These are phyloP conservation scores for Anthopleura sola DNA, from an alignment of 64 coral and sea anemone genomes.

Conservation along the genomic window DNA sequence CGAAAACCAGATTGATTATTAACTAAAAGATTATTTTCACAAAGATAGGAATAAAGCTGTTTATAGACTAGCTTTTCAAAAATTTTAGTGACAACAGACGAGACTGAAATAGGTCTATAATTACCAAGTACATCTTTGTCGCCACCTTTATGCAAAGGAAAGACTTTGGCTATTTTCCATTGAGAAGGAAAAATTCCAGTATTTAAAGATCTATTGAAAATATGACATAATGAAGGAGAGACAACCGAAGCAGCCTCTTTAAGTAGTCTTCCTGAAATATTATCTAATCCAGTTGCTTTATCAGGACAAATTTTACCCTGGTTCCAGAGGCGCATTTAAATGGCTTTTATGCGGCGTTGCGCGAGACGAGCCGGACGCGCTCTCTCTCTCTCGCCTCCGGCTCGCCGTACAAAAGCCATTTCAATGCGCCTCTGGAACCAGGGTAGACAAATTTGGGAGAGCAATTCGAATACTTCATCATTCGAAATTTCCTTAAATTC, in stretches of 20 bases:
- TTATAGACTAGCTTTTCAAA: conserved; percentile 7
- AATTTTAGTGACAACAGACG: background rate
- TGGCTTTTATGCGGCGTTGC: too few species aligned
- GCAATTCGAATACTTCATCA: background rate
- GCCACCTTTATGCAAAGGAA: conserved; percentile 27
- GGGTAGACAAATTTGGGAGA: conserved; percentile 42
- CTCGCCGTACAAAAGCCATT: too few species aligned
- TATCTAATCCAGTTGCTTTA: conserved; percentile 55
- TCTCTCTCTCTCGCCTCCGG: too few species aligned
- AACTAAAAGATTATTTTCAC: background rate
- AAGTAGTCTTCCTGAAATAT: conserved; percentile 35
- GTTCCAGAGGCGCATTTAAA: too few species aligned
- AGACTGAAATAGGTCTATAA: conserved; percentile 18
- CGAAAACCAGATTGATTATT: conserved; percentile 18
- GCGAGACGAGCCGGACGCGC: too few species aligned
- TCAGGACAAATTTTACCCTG: too few species aligned
- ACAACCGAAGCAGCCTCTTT: conserved; percentile 24
- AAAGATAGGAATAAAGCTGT: background rate
- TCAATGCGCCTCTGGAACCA: too few species aligned
- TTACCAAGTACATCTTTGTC: conserved; percentile 16
- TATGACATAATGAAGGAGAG: conserved; percentile 23
- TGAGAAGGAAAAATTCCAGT: conserved; percentile 4
- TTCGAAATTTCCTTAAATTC: background rate
- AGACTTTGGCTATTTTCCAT: conserved; percentile 37
- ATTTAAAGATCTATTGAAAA: conserved; percentile 29